A percentile compares a stretch with the other conserved stretches of the same genome.
phyloP scores from a whole-genome alignment of 2,888 invertebrate genomes.

The Serripes groenlandicus region DNA sequence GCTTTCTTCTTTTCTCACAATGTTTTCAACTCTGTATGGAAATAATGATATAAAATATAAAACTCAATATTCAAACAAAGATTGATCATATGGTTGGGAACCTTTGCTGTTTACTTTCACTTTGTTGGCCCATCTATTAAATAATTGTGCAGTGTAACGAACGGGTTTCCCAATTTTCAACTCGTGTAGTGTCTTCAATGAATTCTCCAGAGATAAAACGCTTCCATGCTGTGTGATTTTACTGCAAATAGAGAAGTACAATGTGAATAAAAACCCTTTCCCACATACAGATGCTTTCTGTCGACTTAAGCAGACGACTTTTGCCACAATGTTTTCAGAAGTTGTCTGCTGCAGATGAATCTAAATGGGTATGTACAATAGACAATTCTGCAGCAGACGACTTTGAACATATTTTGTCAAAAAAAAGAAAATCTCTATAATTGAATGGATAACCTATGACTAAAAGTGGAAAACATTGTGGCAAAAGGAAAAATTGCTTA shows the following conservation, averaged over 20 bases:
- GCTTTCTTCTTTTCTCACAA: not conserved
- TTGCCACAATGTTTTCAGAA: no score
- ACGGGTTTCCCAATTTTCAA: not conserved
- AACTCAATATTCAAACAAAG: constrained; percentile 10
- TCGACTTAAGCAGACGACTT: no score
- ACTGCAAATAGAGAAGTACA: not conserved
- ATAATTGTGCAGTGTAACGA: not conserved
- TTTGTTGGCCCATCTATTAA: not conserved
- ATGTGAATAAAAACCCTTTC: no score
- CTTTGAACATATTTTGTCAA: no score
- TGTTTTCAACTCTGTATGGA: not conserved
- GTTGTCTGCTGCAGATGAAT: no score
- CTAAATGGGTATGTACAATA: no score
- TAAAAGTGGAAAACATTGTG: not conserved
- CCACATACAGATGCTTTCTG: no score
- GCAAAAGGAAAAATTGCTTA: not conserved
- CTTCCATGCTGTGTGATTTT: not conserved
- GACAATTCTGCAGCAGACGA: no score
- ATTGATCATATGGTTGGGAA: not conserved
- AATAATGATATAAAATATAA: not conserved
- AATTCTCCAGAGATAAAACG: not conserved
- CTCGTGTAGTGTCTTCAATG: not conserved
- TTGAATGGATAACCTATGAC: not conserved
- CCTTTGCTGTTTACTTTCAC: not conserved
- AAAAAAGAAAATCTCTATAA: no score